Percentiles rank a stretch among this genome's conserved stretches.
Conservation (phyloP, 2,888 invertebrate genomes). For the Troglohyphantes excavatus region DNA sequence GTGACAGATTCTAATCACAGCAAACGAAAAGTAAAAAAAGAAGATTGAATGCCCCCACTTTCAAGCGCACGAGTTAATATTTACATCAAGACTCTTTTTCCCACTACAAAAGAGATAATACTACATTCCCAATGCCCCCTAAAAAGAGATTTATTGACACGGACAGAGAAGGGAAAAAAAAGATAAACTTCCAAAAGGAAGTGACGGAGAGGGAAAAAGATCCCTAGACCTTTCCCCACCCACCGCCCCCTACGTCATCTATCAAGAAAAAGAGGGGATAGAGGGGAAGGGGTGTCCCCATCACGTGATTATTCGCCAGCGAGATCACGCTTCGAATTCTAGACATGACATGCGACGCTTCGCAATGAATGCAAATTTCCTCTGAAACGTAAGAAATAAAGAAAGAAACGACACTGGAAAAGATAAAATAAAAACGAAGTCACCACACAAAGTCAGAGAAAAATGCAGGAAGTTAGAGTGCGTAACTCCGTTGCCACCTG, state of each 20-base stretch:
- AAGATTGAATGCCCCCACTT: neutral
- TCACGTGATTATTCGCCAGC: slow-evolving; percentile 57
- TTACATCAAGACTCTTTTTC: slow-evolving; percentile 1
- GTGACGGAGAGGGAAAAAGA: neutral
- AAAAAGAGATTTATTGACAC: slow-evolving; percentile 49
- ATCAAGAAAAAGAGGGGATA: slow-evolving; percentile 34
- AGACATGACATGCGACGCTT: neutral
- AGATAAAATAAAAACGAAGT: neutral
- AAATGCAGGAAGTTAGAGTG: slow-evolving; percentile 21
- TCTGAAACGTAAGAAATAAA: neutral
- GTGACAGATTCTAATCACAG: neutral
- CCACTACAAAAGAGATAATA: slow-evolving; percentile 49
- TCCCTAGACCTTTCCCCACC: neutral
- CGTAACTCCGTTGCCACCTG: slow-evolving; percentile 66
- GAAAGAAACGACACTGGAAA: neutral
- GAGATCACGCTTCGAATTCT: slow-evolving; percentile 40
- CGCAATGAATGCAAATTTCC: slow-evolving; percentile 64
- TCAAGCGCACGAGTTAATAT: slow-evolving; percentile 17
- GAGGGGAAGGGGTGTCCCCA: too few species aligned
- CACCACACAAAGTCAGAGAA: neutral
- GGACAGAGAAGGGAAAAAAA: neutral
- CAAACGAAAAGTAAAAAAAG: neutral
- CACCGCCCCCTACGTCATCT: slow-evolving; percentile 39
- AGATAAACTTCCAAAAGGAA: neutral
- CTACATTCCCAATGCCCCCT: neutral